Evolutionary conservation across 2,113 vertebrate species (phyloP), one percentile per base, ranked within the genome.

Genomic region (Callocephalon fimbriatum): DNA sequence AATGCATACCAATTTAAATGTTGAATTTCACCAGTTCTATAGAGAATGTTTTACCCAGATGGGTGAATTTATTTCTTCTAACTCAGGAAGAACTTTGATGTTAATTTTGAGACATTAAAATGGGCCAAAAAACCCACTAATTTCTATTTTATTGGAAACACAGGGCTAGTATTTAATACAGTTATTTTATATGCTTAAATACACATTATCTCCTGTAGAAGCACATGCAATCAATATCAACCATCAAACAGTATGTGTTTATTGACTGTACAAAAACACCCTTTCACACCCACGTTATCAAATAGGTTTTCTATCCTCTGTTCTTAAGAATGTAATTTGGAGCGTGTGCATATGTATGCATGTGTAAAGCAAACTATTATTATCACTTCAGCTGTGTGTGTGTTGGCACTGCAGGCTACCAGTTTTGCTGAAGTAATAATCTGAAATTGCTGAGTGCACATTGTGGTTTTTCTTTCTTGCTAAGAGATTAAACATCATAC

Each of bases 351-450:
- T 47, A 73, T 25, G 22, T 45, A 53, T 40, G 32, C 40, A 58
- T 32, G 27, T 86, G 61, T 35, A 77, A 93, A 93, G 63, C 0
- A 9, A 86, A 16, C 78, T 88, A 48, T 65, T 91, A 5, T 70
- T 67, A 59, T 75, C 70, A 72, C 63, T 91, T 93, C 88, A 94
- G 42, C 68, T 89, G 3, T 54, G 54, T 40, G 48, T 32, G 12
- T 71, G 58, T 67, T 88, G 68, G 37, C 82, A 92, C 51, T 74
- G 83, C 79, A 86, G 72, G 32, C 53, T 91, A 58, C 59, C 32
- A 75, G 31, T 40, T 91, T 56, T 95, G 68, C 80, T 95, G 61
- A 96, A 88, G 82, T 35, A 92, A 96, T 58, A 91, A 94, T 85
- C 90, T 86, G 77, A 67, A 96, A 65, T 4, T 87, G 89, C 90